These are phyloP conservation scores for Prorops nasuta DNA, from an alignment of 1,140 invertebrate genomes.

Conservation along the genomic window DNA sequence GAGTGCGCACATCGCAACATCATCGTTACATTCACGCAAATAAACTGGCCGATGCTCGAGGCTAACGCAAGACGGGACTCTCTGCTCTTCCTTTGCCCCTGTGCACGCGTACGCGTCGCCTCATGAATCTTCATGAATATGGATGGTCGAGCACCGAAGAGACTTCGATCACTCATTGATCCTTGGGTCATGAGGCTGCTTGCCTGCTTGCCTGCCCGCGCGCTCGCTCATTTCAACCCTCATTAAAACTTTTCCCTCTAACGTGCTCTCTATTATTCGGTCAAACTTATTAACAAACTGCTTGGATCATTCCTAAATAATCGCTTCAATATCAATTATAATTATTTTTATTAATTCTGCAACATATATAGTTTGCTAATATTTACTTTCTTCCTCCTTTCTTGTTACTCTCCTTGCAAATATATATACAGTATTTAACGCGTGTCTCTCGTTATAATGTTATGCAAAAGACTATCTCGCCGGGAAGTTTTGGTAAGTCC, in stretches of 20 bases:
- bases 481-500: too few relatives aligned
- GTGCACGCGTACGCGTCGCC: neutral
- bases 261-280: too few relatives aligned
- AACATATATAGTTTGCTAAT: too few relatives aligned
- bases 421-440: too few relatives aligned
- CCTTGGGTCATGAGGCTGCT: conserved; percentile 36
- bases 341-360: too few relatives aligned
- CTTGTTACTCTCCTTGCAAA: too few relatives aligned
- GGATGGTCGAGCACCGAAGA: conserved; percentile 20
- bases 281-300: too few relatives aligned
- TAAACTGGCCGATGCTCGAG: conserved; percentile 27
- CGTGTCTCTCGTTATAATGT: too few relatives aligned
- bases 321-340: too few relatives aligned
- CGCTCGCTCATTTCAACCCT: conserved; percentile 24
- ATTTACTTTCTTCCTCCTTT: too few relatives aligned
- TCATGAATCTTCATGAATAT: conserved; percentile 44
- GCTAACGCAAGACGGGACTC: conserved; percentile 23
- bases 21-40: conserved; percentile 49
- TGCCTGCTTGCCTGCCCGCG: conserved; percentile 16
- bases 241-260: neutral
- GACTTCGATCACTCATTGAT: conserved; percentile 42
- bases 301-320: too few relatives aligned
- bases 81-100: conserved; percentile 10
- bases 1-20: conserved; percentile 43
- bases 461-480: too few relatives aligned